phyloP scores from a whole-genome alignment of 2,888 invertebrate species.

The Drepana falcataria region DNA sequence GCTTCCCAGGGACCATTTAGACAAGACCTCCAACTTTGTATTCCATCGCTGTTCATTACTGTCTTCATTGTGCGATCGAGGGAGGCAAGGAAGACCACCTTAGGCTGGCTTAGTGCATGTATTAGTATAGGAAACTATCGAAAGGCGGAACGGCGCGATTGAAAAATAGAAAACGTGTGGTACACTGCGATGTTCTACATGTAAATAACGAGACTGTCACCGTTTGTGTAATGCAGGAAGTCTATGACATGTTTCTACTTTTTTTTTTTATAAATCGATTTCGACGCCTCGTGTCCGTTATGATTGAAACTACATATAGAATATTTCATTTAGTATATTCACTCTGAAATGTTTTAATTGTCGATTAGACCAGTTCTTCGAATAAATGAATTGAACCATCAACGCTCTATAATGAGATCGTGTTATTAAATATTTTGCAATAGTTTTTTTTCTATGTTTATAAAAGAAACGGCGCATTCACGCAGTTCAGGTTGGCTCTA shows the following conservation, averaged over 20 bases:
- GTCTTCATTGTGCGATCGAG: slow-evolving; percentile 23
- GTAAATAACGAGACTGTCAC: slow-evolving; percentile 49
- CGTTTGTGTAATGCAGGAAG: slow-evolving; percentile 32
- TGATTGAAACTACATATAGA: not conserved
- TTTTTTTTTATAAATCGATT: not conserved
- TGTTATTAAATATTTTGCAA: too few relatives aligned
- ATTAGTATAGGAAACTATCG: slow-evolving; percentile 70
- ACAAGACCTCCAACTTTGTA: slow-evolving; percentile 46
- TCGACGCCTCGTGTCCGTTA: not conserved
- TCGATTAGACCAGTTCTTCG: too few relatives aligned
- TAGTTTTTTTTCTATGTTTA: too few relatives aligned
- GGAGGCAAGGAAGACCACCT: slow-evolving; percentile 35
- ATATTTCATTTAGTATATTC: not conserved
- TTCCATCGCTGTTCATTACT: slow-evolving; percentile 37
- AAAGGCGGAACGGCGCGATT: slow-evolving; percentile 71
- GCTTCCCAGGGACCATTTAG: slow-evolving; percentile 48
- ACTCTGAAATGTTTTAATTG: too few relatives aligned
- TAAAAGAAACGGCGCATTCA: too few relatives aligned
- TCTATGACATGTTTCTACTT: slow-evolving; percentile 22
- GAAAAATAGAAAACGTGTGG: slow-evolving; percentile 70
- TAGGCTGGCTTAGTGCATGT: slow-evolving; percentile 40
- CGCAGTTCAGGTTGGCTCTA: too few relatives aligned
- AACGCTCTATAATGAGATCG: too few relatives aligned
- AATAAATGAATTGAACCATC: too few relatives aligned
- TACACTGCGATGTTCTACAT: slow-evolving; percentile 42